These are phyloP conservation scores for Argyra leucocephala DNA, from an alignment of 2,888 invertebrate genomes.

Conservation along the genomic window DNA sequence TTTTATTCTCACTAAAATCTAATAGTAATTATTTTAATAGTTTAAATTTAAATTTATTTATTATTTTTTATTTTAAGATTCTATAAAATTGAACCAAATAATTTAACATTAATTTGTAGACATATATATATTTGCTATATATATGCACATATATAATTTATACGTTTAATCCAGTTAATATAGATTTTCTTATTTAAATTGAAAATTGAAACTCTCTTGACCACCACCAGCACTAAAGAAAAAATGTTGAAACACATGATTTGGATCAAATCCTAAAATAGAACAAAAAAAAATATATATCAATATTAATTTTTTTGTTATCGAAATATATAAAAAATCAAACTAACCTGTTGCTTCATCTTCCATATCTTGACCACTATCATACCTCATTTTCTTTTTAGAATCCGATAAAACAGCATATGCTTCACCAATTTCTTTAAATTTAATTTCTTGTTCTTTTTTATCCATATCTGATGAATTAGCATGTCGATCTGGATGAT, in stretches of 20 bases:
- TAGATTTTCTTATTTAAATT: conserved; percentile 30
- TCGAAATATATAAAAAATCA: conserved; percentile 11
- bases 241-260: conserved; percentile 76
- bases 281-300: conserved; percentile 24
- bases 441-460: conserved; percentile 84
- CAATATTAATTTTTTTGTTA: neutral
- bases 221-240: conserved; percentile 52
- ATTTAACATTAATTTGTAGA: neutral
- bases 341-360: conserved; percentile 45
- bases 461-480: conserved; percentile 74
- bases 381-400: conserved; percentile 81
- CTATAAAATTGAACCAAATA: conserved; percentile 8
- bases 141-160: neutral
- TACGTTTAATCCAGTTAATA: neutral
- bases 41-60: neutral
- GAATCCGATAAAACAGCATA: conserved; percentile 85
- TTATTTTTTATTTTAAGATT: neutral
- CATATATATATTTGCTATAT: neutral
- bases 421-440: conserved; percentile 95
- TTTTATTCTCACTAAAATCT: neutral
- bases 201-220: conserved; percentile 43
- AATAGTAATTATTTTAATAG: neutral
- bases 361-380: conserved; percentile 82
- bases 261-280: conserved; percentile 67
- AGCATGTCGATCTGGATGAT: conserved; percentile 91